phyloP scores from a whole-genome alignment of 1,140 invertebrate species.

The Rhopalosiphum maidis region DNA sequence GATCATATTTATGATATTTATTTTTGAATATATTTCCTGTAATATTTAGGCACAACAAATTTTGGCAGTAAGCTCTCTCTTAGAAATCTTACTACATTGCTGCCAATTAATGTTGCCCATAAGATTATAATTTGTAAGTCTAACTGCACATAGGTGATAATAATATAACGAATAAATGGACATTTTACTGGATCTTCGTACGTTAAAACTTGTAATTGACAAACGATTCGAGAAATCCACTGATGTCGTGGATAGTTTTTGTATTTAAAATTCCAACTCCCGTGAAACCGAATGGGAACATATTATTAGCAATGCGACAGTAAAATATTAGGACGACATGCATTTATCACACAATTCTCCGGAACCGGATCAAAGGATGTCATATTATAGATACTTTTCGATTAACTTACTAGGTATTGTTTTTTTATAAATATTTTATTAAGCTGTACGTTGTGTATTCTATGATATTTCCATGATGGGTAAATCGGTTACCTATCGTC shows the following conservation, averaged over 20 bases:
- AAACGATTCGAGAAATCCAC: neutral
- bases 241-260: neutral
- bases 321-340: neutral
- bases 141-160: neutral
- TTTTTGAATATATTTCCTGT: neutral
- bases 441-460: neutral
- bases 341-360: neutral
- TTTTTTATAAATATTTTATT: neutral
- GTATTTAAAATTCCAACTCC: too few species aligned
- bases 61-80: neutral
- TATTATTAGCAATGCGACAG: neutral
- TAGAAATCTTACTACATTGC: neutral
- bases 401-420: neutral
- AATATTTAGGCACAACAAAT: neutral
- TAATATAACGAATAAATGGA: neutral
- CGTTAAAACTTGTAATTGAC: neutral
- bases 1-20: neutral
- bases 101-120: neutral
- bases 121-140: neutral
- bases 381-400: neutral
- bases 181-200: neutral
- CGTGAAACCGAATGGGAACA: neutral
- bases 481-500: neutral
- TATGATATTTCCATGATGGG: neutral
- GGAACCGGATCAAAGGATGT: neutral